These are phyloP conservation scores for Tichodroma muraria DNA, from an alignment of 2,113 vertebrate genomes.

Conservation along the genomic window DNA sequence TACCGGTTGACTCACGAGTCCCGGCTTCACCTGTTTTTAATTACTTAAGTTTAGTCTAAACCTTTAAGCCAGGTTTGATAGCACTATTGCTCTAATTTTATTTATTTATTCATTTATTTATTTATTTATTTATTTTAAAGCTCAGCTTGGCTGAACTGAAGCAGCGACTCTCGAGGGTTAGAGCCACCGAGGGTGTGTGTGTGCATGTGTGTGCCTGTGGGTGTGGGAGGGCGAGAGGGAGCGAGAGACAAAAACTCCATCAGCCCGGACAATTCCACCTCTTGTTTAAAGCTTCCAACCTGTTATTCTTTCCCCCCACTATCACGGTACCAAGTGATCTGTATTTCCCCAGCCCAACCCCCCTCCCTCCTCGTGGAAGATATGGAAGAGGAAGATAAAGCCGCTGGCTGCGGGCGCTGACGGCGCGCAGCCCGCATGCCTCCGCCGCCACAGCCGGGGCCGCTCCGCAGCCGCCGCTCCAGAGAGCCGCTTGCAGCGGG, in stretches of 20 bases:
- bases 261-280: background rate
- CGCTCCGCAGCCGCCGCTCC: background rate
- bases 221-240: background rate
- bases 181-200: background rate
- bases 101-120: too few species aligned
- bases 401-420: slow-evolving; percentile 32
- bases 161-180: background rate
- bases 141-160: background rate
- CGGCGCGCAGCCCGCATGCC: background rate
- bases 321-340: slow-evolving; percentile 42
- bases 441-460: background rate
- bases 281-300: background rate
- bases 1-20: background rate
- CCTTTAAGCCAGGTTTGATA: slow-evolving; percentile 29
- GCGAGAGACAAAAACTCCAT: background rate
- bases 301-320: background rate
- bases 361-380: slow-evolving; percentile 46
- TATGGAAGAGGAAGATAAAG: slow-evolving; percentile 63
- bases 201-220: background rate
- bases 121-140: background rate
- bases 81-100: background rate
- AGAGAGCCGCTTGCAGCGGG: background rate
- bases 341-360: background rate
- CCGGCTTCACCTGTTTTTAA: background rate
- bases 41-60: background rate